These are phyloP conservation scores for Mycetomoellerius zeteki DNA, from an alignment of 1,140 invertebrate species.

Conservation along the genomic window DNA sequence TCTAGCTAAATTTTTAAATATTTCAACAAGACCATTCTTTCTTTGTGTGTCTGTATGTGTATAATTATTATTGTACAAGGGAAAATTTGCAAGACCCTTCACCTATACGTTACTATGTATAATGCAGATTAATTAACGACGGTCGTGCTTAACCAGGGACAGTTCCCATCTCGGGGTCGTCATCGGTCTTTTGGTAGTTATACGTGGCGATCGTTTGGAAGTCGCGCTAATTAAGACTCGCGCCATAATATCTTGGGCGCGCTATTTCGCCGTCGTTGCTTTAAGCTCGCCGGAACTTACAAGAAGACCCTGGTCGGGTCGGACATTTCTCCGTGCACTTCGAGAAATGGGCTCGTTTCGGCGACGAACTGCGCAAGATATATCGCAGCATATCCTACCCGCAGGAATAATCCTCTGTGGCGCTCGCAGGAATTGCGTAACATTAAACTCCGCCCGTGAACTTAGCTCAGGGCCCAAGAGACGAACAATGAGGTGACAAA, in stretches of 20 bases:
- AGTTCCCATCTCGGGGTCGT: slow-evolving; percentile 34
- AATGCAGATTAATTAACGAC: slow-evolving; percentile 67
- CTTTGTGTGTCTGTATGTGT: background rate
- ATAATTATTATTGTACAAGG: background rate
- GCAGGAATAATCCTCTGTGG: slow-evolving; percentile 79
- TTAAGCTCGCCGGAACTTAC: slow-evolving; percentile 51
- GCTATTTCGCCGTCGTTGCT: slow-evolving; percentile 25
- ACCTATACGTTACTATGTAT: background rate
- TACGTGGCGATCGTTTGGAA: slow-evolving; percentile 68
- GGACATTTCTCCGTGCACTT: slow-evolving; percentile 4
- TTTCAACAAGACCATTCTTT: too few relatives aligned
- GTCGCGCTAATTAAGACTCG: slow-evolving; percentile 79
- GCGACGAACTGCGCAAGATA: slow-evolving; percentile 74
- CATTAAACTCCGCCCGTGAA: slow-evolving; percentile 84
- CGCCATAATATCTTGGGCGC: slow-evolving; percentile 73
- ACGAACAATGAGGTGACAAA: slow-evolving; percentile 86
- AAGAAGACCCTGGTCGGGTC: background rate
- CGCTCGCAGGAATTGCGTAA: slow-evolving; percentile 84
- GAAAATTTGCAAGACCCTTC: background rate
- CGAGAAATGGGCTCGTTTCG: slow-evolving; percentile 71
- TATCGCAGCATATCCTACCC: slow-evolving; percentile 75
- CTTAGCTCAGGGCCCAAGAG: slow-evolving; percentile 79
- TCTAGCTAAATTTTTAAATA: too few relatives aligned
- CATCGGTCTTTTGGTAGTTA: slow-evolving; percentile 26
- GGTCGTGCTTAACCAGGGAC: slow-evolving; percentile 2